A percentile compares a stretch with the other conserved stretches of the same genome.
These are phyloP conservation scores for Eurois occulta DNA, from an alignment of 2,888 invertebrate genomes.

Conservation along the genomic window DNA sequence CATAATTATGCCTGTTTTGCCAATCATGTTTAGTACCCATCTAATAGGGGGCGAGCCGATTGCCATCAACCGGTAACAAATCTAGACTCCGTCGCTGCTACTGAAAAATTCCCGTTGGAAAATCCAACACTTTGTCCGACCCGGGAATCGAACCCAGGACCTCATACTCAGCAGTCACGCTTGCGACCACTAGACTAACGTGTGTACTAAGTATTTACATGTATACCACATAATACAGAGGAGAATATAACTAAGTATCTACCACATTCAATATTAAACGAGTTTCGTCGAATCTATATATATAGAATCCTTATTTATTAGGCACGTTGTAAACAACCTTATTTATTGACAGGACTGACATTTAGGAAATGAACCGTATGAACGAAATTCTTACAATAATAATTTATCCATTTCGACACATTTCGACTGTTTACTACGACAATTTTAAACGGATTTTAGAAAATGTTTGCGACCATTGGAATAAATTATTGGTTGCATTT, in stretches of 20 bases:
- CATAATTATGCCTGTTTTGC: background rate
- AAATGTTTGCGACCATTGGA: background rate
- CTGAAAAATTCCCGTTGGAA: background rate
- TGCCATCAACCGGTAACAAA: background rate
- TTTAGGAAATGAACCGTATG: conserved; percentile 54
- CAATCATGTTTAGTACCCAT: background rate
- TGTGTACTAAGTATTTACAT: background rate
- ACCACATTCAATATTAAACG: conserved; percentile 10
- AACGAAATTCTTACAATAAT: conserved; percentile 21
- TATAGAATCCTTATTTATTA: conserved; percentile 23
- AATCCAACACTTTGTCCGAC: background rate
- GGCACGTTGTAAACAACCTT: conserved; percentile 27
- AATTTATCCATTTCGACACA: conserved; percentile 18
- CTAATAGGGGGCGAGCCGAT: background rate
- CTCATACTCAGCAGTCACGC: background rate
- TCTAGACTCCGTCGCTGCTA: background rate
- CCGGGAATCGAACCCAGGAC: background rate
- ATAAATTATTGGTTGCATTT: background rate
- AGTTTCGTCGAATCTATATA: conserved; percentile 3
- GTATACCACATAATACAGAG: background rate
- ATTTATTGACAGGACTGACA: conserved; percentile 44
- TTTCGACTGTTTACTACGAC: conserved; percentile 1
- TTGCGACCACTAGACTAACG: background rate
- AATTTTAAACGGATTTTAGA: background rate
- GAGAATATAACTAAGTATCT: background rate